phyloP scores from a whole-genome alignment of 2,797 vertebrate genomes.

The Diplodus puntazzo region DNA sequence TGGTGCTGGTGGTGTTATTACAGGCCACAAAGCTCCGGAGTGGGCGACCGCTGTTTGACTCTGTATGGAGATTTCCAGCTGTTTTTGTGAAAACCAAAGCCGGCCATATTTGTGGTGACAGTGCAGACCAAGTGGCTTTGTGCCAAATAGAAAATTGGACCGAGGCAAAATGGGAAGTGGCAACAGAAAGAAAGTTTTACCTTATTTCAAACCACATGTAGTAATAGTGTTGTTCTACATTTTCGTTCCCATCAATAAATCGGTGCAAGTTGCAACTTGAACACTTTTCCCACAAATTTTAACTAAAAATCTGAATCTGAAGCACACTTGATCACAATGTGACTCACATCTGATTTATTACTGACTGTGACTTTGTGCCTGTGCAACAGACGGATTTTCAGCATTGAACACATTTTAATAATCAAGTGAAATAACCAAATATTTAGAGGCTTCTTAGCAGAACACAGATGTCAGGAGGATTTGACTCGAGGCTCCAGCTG shows the following conservation, averaged over 20 bases:
- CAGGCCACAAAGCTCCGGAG: too few species aligned
- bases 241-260: neutral
- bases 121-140: too few species aligned
- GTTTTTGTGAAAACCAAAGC: too few species aligned
- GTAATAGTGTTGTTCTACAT: neutral
- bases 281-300: neutral
- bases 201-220: too few species aligned
- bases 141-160: too few species aligned
- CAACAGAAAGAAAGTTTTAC: too few species aligned
- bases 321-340: neutral
- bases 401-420: neutral
- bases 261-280: neutral
- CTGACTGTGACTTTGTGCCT: neutral
- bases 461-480: slow-evolving; percentile 17
- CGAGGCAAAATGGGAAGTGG: too few species aligned
- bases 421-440: neutral
- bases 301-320: neutral
- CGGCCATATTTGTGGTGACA: too few species aligned
- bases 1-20: too few species aligned
- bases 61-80: too few species aligned
- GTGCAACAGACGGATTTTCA: neutral
- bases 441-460: slow-evolving; percentile 17
- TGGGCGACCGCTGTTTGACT: too few species aligned
- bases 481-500: slow-evolving; percentile 14
- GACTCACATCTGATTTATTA: neutral